These are phyloP conservation scores for Drosophila dives DNA, from an alignment of 2,888 invertebrate species.

Conservation along the genomic window DNA sequence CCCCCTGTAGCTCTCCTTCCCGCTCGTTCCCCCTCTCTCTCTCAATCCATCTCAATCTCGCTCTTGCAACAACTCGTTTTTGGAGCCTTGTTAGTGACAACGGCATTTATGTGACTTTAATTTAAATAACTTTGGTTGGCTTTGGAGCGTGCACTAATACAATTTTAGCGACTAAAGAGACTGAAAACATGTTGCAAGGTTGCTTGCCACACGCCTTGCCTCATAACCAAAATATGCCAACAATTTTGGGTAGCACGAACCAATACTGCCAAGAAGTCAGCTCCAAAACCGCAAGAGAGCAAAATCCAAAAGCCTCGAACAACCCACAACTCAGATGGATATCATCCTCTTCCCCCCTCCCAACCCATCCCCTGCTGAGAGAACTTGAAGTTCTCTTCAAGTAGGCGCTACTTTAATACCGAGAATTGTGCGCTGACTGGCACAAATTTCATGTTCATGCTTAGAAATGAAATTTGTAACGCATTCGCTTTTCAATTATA, in stretches of 20 bases:
- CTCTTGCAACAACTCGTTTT: not conserved
- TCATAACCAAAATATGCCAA: conserved; percentile 56
- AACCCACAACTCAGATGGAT: not conserved
- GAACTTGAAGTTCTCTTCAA: conserved; percentile 14
- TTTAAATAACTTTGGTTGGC: conserved; percentile 69
- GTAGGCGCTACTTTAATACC: conserved; percentile 36
- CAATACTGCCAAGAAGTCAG: conserved; percentile 27
- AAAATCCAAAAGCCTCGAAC: conserved; percentile 29
- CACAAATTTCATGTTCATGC: conserved; percentile 56
- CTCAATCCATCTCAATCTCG: not conserved
- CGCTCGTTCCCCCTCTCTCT: not conserved
- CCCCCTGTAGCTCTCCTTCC: conserved; percentile 10
- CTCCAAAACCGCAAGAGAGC: conserved; percentile 34
- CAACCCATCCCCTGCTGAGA: not conserved
- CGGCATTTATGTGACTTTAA: conserved; percentile 67
- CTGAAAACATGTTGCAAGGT: conserved; percentile 43
- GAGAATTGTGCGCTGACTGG: conserved; percentile 31
- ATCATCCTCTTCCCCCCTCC: too few species aligned
- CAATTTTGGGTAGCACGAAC: conserved; percentile 43
- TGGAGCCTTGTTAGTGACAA: conserved; percentile 18
- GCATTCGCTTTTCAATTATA: conserved; percentile 72
- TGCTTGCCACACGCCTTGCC: conserved; percentile 32
- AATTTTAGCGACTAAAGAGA: conserved; percentile 45
- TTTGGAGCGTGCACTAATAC: conserved; percentile 55
- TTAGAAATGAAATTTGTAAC: conserved; percentile 68